Base-by-base conservation (phyloP, 2,888 invertebrate species). In the Sarcophaga variegata region DNA sequence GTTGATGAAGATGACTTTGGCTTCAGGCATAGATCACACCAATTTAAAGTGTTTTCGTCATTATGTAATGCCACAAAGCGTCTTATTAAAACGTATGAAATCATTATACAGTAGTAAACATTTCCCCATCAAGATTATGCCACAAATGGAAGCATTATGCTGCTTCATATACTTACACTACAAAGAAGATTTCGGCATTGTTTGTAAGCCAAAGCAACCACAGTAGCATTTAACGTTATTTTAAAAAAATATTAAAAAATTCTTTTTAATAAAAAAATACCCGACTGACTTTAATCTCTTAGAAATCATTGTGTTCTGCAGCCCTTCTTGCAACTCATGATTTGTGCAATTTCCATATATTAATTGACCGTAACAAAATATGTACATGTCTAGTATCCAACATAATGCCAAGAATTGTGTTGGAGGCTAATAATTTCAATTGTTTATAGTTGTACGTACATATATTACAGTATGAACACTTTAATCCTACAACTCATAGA, bases 361-460 rank as follows among this genome's bases (percentile, higher is more conserved):
- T 85, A 85, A 85, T 76, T 85, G 84, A 62, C 84, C 84, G 67
- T 85, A 77, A 85, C 84, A 45, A 45, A 80, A 81, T 67, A 20
- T 20, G 20, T 20, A 62, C 54, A 84, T 75, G 59, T 25, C 25
- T 45, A 10, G 45, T 49, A 49, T 22, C 27, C 63, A 59, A 72
- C 77, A 63, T 54, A 45, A 66, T 76, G 54, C 25, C n/a, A 69
- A 59, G 75, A 63, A 78, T 79, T 74, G n/a, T 74, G 83, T 74
- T 74, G 74, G 69, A 64, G 59, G 83, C 79, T 63, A 63, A 66
- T 17, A 47, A 37, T 4, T 66, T 37, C 37, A 12, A 66, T 66
- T 17, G 17, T 37, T 67, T 54, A 54, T 6, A 20, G n/a, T 45
- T 20, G 49, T 14, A 17, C 25, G 37, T 37, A 1, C 1, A 22